Base-by-base conservation (phyloP, 2,888 invertebrate species). In the Trichopria drosophilae region DNA sequence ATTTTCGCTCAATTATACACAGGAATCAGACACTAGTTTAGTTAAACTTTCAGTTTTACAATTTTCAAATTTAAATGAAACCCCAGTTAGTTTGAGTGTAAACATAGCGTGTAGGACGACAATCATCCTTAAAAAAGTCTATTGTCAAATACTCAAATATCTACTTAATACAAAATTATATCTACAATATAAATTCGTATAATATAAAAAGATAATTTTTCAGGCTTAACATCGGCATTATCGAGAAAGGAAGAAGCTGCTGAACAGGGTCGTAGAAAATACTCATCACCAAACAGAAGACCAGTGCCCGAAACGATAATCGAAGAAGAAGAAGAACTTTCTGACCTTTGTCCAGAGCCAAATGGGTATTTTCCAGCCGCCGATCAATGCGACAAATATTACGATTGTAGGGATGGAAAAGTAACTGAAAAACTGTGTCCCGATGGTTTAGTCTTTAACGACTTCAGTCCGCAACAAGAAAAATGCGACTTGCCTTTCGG, bases 391-490 rank as follows among this genome's bases (percentile, higher is more conserved):
- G 92, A 93, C 78, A 90, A 90, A 76, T 93, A 91, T 70, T 87
- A 90, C 74, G 86, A 86, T 55, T 92, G 92, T 77, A 79, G 83
- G 46, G 84, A 86, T 53, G 89, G 90, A 18, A 81, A 80, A 61
- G 82, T 85, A 45, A 86, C 83, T 1, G 90, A 88, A 67, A 89
- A 87, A 70, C 79, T 92, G 3, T 93, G 93, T 60, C 88, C 90
- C 0, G 93, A 93, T 70, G 93, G 93, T 16, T 85, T 91, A 81
- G 91, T 93, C 41, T 93, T 93, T 79, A 91, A 93, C 64, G 93
- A 91, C 76, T 91, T 84, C 76, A 87, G 86, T 61, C 80, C 84
- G 2, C 83, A 84, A 51, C 85, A 90, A 49, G 93, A 92, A 74
- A 92, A 92, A 69, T 93, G 92, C 65, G 92, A 92, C 73, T 77